These are phyloP conservation scores for Ammospiza maritima DNA, from an alignment of 2,797 vertebrate genomes.

Conservation along the genomic window DNA sequence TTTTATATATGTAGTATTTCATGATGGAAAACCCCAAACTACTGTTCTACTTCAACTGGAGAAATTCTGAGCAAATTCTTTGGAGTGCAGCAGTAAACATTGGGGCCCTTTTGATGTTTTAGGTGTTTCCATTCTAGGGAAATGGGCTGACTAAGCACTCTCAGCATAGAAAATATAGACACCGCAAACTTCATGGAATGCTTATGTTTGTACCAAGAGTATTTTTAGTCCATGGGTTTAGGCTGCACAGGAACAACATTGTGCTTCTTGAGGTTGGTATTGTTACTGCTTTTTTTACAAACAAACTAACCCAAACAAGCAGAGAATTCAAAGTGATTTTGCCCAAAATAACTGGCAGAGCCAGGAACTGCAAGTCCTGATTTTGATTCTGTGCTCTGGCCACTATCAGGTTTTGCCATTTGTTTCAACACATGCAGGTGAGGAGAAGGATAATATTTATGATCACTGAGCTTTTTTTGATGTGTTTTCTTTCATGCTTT, in stretches of 20 bases:
- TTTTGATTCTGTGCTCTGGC: neutral
- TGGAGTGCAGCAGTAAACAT: neutral
- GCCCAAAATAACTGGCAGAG: neutral
- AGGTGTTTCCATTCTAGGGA: neutral
- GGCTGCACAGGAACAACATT: neutral
- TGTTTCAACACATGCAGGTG: constrained; percentile 19
- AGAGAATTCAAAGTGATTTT: neutral
- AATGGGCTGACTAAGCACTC: neutral
- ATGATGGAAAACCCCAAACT: neutral
- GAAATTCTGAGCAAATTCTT: neutral
- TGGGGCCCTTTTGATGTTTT: neutral
- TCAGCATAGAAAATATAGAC: neutral
- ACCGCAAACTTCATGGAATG: neutral
- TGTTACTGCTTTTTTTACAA: neutral
- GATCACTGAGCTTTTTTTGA: neutral
- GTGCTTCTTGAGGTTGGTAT: neutral
- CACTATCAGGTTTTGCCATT: neutral
- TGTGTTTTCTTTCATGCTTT: neutral
- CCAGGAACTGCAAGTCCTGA: neutral
- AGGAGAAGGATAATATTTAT: neutral
- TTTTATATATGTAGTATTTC: neutral
- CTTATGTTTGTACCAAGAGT: neutral
- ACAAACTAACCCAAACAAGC: neutral
- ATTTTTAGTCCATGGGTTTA: neutral
- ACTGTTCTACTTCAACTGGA: neutral